phyloP scores from a whole-genome alignment of 2,888 invertebrate species.

The Synergus itoensis region DNA sequence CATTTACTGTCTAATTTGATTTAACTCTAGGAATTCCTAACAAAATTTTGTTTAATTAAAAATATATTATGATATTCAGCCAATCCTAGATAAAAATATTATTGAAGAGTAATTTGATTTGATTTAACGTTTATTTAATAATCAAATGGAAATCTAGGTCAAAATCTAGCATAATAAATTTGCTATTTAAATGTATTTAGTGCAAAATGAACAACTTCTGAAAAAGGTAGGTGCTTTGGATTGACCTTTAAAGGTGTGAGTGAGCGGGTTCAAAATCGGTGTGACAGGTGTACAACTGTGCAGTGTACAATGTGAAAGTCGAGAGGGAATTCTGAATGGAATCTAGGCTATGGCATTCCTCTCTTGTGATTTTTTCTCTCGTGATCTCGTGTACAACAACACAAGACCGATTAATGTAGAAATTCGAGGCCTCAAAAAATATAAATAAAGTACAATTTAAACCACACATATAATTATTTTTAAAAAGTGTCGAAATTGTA shows the following conservation, averaged over 20 bases:
- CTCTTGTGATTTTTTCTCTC: constrained; percentile 37
- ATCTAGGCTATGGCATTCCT: constrained; percentile 44
- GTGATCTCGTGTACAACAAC: constrained; percentile 6
- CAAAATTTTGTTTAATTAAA: background rate
- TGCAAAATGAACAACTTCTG: background rate
- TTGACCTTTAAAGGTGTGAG: constrained; percentile 1
- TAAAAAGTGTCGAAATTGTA: background rate
- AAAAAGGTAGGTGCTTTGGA: background rate
- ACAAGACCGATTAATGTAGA: constrained; percentile 4
- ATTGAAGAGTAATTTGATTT: background rate
- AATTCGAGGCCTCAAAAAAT: background rate
- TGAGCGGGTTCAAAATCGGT: constrained; percentile 31
- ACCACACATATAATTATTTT: background rate
- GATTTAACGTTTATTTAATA: background rate
- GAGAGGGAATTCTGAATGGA: constrained; percentile 40
- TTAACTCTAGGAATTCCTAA: background rate
- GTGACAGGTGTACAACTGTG: constrained; percentile 29
- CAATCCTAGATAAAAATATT: background rate
- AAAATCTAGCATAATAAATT: background rate
- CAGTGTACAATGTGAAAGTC: constrained; percentile 39
- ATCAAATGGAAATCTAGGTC: background rate
- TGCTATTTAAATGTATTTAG: background rate
- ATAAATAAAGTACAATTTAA: background rate
- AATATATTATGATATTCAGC: background rate
- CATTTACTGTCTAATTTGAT: background rate